A percentile compares a stretch with the other conserved stretches of the same genome.
Conservation (phyloP, 2,113 vertebrate genomes). For the Picathartes gymnocephalus region DNA sequence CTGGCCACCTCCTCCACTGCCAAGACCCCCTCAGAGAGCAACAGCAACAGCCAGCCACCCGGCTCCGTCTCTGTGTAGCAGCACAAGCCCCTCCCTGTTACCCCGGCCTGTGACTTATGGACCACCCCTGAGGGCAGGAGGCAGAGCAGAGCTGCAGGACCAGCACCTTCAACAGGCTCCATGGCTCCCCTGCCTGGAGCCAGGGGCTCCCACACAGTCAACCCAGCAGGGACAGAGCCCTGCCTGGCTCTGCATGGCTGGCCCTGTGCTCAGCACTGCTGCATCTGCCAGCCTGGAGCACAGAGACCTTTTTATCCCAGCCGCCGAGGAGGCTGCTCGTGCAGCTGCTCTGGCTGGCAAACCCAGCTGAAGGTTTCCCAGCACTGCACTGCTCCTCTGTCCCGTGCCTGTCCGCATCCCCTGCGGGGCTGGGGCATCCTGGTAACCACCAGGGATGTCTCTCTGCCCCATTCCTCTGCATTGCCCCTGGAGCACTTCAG, state of each 20-base stretch:
- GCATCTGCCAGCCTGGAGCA: not conserved
- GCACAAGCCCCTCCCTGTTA: not conserved
- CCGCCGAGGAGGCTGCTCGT: not conserved
- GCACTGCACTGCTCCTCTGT: not conserved
- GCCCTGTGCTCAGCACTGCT: not conserved
- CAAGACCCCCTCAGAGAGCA: conserved; percentile 73
- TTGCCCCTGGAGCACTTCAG: not conserved
- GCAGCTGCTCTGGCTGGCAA: not conserved
- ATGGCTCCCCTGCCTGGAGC: not conserved
- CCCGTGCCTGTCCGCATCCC: fast-evolving
- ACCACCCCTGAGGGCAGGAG: not conserved
- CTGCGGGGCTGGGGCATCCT: fast-evolving
- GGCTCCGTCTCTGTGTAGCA: not conserved
- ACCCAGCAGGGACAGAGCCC: fast-evolving
- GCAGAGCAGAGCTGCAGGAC: fast-evolving
- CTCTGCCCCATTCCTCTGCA: not conserved
- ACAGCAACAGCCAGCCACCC: conserved; percentile 68
- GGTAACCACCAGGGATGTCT: not conserved
- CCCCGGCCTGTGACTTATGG: not conserved
- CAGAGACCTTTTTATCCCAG: fast-evolving
- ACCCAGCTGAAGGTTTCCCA: not conserved
- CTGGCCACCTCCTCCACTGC: conserved; percentile 61
- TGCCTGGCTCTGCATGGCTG: not conserved
- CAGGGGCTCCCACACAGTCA: not conserved
- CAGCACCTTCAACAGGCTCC: not conserved